Conservation (phyloP, 2,888 invertebrate genomes). For the Nymphalis urticae region DNA sequence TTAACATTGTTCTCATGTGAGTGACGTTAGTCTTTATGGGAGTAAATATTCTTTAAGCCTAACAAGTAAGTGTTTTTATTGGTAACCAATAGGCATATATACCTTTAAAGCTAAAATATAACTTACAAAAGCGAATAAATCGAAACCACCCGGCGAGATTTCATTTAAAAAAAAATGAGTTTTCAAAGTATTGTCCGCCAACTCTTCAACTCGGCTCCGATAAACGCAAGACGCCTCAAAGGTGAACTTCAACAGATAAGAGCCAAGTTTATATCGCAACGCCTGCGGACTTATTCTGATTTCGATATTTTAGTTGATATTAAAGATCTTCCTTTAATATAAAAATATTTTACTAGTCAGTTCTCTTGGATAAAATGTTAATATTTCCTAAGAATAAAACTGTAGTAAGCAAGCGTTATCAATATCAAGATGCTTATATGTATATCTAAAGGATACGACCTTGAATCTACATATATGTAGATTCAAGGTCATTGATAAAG, state of each 20-base stretch:
- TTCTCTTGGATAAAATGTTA: too few species aligned
- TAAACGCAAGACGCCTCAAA: constrained; percentile 61
- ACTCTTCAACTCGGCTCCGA: constrained; percentile 22
- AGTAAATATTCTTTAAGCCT: too few species aligned
- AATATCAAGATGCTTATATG: too few species aligned
- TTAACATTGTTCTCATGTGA: too few species aligned
- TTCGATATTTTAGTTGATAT: neutral
- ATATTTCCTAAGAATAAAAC: too few species aligned
- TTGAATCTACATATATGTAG: too few species aligned
- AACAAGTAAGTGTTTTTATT: too few species aligned
- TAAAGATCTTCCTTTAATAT: constrained; percentile 8
- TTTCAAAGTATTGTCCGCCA: constrained; percentile 24
- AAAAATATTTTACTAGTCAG: too few species aligned
- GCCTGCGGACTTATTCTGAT: constrained; percentile 47
- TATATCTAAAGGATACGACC: too few species aligned
- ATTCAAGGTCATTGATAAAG: too few species aligned
- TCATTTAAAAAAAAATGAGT: constrained; percentile 9
- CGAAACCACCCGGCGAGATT: neutral
- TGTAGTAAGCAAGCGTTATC: too few species aligned
- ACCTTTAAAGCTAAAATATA: neutral
- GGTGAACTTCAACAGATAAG: constrained; percentile 66
- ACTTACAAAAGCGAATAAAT: neutral
- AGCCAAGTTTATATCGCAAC: constrained; percentile 53
- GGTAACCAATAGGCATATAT: neutral
- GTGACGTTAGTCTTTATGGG: too few species aligned